These are phyloP conservation scores for Lagopus muta DNA, from an alignment of 2,113 vertebrate genomes.

Conservation along the genomic window DNA sequence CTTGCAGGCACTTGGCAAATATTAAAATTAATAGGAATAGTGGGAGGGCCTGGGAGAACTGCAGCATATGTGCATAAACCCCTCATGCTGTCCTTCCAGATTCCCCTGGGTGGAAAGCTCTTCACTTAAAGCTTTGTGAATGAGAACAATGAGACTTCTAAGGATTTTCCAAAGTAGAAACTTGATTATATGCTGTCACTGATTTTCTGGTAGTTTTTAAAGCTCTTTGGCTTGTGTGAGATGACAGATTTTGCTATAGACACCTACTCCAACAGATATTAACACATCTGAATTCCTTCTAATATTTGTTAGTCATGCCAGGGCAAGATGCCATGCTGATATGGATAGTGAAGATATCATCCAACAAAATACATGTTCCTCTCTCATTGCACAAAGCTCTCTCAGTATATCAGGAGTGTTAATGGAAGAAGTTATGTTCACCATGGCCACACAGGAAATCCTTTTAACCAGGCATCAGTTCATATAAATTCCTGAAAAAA, in stretches of 20 bases:
- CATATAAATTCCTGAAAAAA: constrained; percentile 25
- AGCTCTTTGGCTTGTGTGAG: not conserved
- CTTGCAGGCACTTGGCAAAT: not conserved
- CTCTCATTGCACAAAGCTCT: not conserved
- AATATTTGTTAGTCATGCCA: not conserved
- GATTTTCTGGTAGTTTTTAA: not conserved
- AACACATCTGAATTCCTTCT: not conserved
- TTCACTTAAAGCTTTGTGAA: not conserved
- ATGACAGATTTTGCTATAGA: not conserved
- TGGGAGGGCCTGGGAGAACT: not conserved
- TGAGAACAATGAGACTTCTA: not conserved
- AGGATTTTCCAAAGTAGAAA: not conserved
- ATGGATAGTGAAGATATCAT: not conserved
- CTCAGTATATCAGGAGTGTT: not conserved
- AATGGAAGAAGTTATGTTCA: not conserved
- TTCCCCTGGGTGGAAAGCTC: not conserved
- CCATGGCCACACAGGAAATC: not conserved
- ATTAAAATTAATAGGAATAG: not conserved
- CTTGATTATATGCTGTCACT: not conserved
- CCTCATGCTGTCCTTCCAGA: not conserved
- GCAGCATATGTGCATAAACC: not conserved
- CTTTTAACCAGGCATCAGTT: not conserved
- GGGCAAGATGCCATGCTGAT: not conserved
- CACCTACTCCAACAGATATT: not conserved
- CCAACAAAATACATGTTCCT: not conserved